Evolutionary conservation across 2,888 invertebrate genomes (phyloP), one percentile per base, ranked within the genome.

Genomic region (Cryptops parisi): DNA sequence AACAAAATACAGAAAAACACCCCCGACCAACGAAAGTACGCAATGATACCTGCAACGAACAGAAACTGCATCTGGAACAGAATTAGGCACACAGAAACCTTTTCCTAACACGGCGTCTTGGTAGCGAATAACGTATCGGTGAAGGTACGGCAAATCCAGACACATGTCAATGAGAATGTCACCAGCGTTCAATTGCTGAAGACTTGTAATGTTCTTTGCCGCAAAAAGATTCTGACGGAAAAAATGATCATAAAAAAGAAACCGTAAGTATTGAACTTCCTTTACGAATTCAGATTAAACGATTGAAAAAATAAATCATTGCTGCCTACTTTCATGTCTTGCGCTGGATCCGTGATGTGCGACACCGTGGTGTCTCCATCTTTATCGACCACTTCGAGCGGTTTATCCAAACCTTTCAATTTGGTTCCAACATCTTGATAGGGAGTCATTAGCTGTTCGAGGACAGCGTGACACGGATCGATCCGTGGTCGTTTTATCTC

Each of bases 131-230:
- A 77, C 74, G 59, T 79, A 81, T 57, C 77, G 74, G 55, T 74
- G 75, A 38, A 82, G 71, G 58, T 78, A 74, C 0, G 87, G 84
- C 63, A 91, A 74, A 57, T 79, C 79, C 2, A 82, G 74, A 66
- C 91, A 91, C 59, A 89, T 80, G 62, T 86, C 82, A 40, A 90
- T 74, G 53, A 93, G 71, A 12, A 81, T 79, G 61, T 85, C 80
- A 25, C 87, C 87, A 1, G 87, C 91, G 61, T 85, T 78, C 57
- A 89, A 74, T 60, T 81, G 79, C 72, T 87, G 84, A 52, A 94
- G 74, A 60, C 79, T 78, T 33, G 81, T 78, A 2, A 82, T 76
- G 66, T 90, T 90, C 51, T 83, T 82, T 55, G 80, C 76, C 54
- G 82, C 74, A 63, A 91, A 80, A 68, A 85, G 77, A 66, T 81